phyloP scores from a whole-genome alignment of 2,797 vertebrate species.

The Selene dorsalis region DNA sequence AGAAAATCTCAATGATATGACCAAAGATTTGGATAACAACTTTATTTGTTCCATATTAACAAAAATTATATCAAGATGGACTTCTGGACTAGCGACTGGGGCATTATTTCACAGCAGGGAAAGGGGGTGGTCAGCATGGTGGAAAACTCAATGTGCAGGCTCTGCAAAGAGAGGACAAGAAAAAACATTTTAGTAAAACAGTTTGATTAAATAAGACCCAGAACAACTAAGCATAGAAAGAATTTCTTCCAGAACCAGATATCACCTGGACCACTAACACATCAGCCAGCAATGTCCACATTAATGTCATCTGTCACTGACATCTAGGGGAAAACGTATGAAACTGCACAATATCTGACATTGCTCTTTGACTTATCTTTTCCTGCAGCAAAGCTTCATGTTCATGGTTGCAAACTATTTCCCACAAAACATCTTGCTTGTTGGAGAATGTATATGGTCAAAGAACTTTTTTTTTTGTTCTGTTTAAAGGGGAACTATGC shows the following conservation, averaged over 20 bases:
- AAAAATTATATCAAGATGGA: conserved; percentile 64
- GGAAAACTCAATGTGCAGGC: conserved; percentile 75
- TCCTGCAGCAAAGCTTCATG: background rate
- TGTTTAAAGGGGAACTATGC: no score
- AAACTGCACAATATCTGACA: conserved; percentile 11
- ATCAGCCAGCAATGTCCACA: background rate
- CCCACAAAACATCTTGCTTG: background rate
- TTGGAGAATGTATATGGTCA: background rate
- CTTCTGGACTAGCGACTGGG: conserved; percentile 26
- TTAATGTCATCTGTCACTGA: conserved; percentile 20
- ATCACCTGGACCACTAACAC: background rate
- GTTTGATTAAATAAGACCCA: background rate
- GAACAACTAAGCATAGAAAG: background rate
- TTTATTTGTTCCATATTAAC: conserved; percentile 83
- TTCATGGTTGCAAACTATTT: background rate
- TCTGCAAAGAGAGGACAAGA: conserved; percentile 62
- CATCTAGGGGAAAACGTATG: conserved; percentile 47
- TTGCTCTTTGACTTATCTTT: background rate
- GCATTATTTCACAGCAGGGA: conserved; percentile 62
- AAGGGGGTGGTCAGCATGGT: conserved; percentile 41
- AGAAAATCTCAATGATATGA: background rate
- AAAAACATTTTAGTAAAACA: conserved; percentile 13
- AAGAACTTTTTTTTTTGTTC: no score
- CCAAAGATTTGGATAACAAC: conserved; percentile 44
- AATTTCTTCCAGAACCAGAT: background rate